These are phyloP conservation scores for Calameuta idolon DNA, from an alignment of 2,888 invertebrate species.

Conservation along the genomic window DNA sequence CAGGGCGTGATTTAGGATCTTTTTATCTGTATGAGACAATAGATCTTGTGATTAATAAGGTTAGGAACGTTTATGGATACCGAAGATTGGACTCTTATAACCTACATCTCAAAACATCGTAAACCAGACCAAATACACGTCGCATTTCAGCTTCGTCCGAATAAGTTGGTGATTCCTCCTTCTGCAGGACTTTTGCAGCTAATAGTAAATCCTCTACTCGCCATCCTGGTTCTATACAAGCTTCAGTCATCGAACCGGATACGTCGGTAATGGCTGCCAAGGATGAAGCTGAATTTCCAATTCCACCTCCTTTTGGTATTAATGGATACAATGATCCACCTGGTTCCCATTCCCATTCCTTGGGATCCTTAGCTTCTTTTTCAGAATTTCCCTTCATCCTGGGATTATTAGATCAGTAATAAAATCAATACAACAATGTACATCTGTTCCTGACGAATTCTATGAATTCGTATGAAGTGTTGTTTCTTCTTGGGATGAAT, in stretches of 20 bases:
- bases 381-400: constrained; percentile 12
- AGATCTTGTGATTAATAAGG: background rate
- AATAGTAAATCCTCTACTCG: constrained; percentile 53
- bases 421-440: background rate
- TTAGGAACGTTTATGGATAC: background rate
- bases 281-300: constrained; percentile 31
- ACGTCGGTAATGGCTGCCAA: constrained; percentile 29
- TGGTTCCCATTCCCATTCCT: constrained; percentile 51
- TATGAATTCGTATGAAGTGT: constrained; percentile 4
- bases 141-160: constrained; percentile 80
- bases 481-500: constrained; percentile 16
- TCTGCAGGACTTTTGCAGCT: constrained; percentile 50
- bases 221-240: constrained; percentile 53
- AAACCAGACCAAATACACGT: constrained; percentile 78
- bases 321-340: constrained; percentile 29
- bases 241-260: constrained; percentile 52
- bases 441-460: background rate
- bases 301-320: constrained; percentile 29
- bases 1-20: constrained; percentile 75
- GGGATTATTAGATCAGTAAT: background rate
- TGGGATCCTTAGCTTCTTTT: constrained; percentile 19
- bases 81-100: background rate
- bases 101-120: constrained; percentile 82
- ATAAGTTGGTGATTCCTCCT: constrained; percentile 35
- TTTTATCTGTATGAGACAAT: constrained; percentile 71